Conservation (phyloP, 2,113 vertebrate genomes). For the Leptosomus discolor region DNA sequence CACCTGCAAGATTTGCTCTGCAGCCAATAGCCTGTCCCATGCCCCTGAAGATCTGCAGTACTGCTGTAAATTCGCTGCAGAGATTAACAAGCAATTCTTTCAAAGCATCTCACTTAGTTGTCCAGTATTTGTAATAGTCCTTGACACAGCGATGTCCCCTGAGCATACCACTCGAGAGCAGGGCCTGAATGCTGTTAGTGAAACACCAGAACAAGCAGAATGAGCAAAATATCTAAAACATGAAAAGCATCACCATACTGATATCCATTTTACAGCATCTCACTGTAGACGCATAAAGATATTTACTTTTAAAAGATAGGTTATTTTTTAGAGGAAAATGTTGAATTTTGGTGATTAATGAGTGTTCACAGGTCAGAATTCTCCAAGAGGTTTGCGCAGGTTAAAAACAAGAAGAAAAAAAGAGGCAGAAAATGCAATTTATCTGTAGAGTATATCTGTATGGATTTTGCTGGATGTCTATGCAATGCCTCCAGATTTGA, state of each 20-base stretch:
- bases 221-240: slow-evolving; percentile 56
- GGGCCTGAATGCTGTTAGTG: slow-evolving; percentile 56
- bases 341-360: fast-evolving
- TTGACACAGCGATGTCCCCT: slow-evolving; percentile 72
- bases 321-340: background rate
- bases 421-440: background rate
- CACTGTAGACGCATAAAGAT: background rate
- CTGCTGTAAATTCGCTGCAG: background rate
- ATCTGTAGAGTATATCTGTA: background rate
- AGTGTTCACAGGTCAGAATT: background rate
- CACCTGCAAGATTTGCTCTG: background rate
- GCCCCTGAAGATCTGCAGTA: background rate
- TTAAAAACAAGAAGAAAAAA: background rate
- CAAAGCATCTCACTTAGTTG: slow-evolving; percentile 13
- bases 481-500: background rate
- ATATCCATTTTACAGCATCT: background rate
- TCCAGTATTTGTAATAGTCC: slow-evolving; percentile 70
- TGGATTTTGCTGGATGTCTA: background rate
- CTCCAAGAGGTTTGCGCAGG: background rate
- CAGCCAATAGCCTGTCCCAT: background rate
- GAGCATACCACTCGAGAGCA: slow-evolving; percentile 68
- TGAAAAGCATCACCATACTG: background rate
- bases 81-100: background rate
- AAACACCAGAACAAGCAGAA: slow-evolving; percentile 55
- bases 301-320: background rate